A percentile compares a stretch with the other conserved stretches of the same genome.
Evolutionary conservation across 2,888 invertebrate species (phyloP).

Genomic region (Vanessa cardui): DNA sequence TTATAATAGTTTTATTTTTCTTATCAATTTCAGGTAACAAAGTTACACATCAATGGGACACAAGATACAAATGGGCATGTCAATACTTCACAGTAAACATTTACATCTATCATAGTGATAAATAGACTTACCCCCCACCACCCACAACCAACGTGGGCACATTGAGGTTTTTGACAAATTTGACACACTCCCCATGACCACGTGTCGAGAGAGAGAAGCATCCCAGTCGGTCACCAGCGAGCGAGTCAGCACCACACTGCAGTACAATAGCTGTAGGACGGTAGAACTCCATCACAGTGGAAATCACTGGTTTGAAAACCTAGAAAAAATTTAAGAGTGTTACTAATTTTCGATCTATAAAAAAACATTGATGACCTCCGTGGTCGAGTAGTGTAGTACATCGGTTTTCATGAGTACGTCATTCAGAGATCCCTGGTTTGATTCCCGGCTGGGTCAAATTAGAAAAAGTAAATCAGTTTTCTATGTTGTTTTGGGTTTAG

Average conservation of each 20-base stretch:
- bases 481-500: no score
- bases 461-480: no score
- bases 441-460: no score
- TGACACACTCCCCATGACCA: slow-evolving; percentile 99
- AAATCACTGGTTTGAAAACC: slow-evolving; percentile 97
- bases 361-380: no score
- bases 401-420: no score
- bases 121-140: slow-evolving; percentile 83
- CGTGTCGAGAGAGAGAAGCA: slow-evolving; percentile 97
- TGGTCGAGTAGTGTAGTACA: no score
- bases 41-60: not conserved
- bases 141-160: slow-evolving; percentile 95
- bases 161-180: slow-evolving; percentile 95
- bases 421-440: no score
- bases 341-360: not conserved
- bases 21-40: no score
- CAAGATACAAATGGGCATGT: no score
- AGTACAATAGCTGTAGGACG: slow-evolving; percentile 98
- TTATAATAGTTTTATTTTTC: no score
- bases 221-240: slow-evolving; percentile 96
- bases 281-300: slow-evolving; percentile 97
- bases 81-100: no score
- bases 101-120: no score
- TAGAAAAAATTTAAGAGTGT: slow-evolving; percentile 56
- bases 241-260: slow-evolving; percentile 98